Evolutionary conservation across 2,888 invertebrate genomes (phyloP).

Genomic region (Frankliniella fusca): DNA sequence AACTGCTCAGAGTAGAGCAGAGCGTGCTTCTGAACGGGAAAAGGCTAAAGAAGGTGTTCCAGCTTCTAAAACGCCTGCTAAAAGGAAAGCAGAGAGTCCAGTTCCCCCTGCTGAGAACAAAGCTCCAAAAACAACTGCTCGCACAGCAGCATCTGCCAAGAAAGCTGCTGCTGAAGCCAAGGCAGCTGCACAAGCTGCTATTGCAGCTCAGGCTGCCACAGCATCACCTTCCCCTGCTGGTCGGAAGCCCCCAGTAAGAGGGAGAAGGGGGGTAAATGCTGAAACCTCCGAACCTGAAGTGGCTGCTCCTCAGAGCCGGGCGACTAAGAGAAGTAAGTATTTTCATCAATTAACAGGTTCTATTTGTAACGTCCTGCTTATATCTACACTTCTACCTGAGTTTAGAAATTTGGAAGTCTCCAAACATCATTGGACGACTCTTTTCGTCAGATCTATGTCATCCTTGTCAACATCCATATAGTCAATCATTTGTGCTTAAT

Average conservation of each 20-base stretch:
- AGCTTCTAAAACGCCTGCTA: constrained; percentile 14
- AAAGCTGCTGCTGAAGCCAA: constrained; percentile 42
- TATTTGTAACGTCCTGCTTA: too few species aligned
- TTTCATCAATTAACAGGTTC: too few species aligned
- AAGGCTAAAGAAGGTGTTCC: constrained; percentile 32
- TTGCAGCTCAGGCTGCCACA: constrained; percentile 44
- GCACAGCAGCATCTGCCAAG: constrained; percentile 37
- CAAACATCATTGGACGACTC: too few species aligned
- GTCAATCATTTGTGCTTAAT: too few species aligned
- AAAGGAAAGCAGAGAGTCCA: constrained; percentile 26
- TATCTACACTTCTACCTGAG: too few species aligned
- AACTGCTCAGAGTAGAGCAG: not conserved
- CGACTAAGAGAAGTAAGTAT: constrained; percentile 1
- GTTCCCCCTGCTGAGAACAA: constrained; percentile 36
- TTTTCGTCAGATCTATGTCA: too few species aligned
- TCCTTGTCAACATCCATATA: too few species aligned
- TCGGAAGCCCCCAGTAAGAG: constrained; percentile 36
- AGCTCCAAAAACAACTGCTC: constrained; percentile 39
- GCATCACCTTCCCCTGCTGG: constrained; percentile 39
- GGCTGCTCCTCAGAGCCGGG: not conserved
- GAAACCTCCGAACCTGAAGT: not conserved
- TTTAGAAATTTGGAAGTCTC: too few species aligned
- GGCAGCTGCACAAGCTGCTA: constrained; percentile 44
- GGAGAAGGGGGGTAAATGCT: constrained; percentile 19
- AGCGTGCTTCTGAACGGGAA: constrained; percentile 31